A percentile compares a stretch with the other conserved stretches of the same genome.
Conservation (phyloP, 64 coral and sea anemone species). For the Montipora sp. region DNA sequence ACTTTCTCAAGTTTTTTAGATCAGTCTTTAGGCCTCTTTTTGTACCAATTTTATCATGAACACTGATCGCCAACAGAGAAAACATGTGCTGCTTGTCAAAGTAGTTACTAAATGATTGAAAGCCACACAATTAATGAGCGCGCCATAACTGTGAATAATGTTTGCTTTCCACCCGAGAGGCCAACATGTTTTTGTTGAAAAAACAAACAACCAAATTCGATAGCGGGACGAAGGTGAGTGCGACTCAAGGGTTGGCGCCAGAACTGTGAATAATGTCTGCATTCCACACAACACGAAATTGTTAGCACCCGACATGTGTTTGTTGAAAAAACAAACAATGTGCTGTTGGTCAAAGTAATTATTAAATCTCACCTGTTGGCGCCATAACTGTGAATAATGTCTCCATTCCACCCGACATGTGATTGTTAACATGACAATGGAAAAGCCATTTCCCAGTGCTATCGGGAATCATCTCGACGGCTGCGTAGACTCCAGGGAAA, state of each 20-base stretch:
- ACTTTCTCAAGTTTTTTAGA: too few relatives aligned
- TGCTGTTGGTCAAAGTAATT: too few relatives aligned
- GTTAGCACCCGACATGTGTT: too few relatives aligned
- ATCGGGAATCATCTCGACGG: slow-evolving; percentile 91
- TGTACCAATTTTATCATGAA: too few relatives aligned
- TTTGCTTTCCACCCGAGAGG: slow-evolving; percentile 24
- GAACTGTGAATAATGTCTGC: slow-evolving; percentile 70
- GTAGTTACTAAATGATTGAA: too few relatives aligned
- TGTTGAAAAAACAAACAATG: too few relatives aligned
- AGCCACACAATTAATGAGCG: too few relatives aligned
- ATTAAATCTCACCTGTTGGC: not conserved
- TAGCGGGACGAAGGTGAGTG: not conserved
- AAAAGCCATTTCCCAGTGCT: slow-evolving; percentile 83
- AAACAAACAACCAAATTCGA: too few relatives aligned
- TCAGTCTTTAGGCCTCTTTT: too few relatives aligned
- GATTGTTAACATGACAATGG: slow-evolving; percentile 97
- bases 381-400: slow-evolving; percentile 56
- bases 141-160: slow-evolving; percentile 4
- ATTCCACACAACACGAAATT: slow-evolving; percentile 37
- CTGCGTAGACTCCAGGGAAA: slow-evolving; percentile 85
- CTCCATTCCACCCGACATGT: slow-evolving; percentile 85
- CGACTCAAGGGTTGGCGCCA: not conserved
- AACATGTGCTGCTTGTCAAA: too few relatives aligned
- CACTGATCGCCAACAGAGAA: too few relatives aligned
- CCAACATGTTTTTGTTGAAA: not conserved